These are phyloP conservation scores for Amiota mariae DNA, from an alignment of 2,888 invertebrate genomes.

Conservation along the genomic window DNA sequence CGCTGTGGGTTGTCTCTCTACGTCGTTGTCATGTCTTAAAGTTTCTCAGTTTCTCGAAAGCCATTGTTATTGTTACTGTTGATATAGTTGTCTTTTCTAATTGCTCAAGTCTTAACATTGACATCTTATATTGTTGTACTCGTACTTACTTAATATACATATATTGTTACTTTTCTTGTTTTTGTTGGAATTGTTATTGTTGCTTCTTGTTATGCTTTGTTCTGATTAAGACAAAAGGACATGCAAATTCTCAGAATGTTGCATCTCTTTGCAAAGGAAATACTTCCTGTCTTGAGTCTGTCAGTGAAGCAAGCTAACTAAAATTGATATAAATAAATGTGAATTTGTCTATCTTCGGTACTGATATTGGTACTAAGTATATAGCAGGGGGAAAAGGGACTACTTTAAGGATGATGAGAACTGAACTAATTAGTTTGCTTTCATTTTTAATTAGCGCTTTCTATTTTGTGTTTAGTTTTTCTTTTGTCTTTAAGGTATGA, in stretches of 20 bases:
- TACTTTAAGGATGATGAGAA: slow-evolving; percentile 14
- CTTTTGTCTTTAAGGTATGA: neutral
- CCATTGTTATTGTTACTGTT: slow-evolving; percentile 14
- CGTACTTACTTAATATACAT: neutral
- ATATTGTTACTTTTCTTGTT: slow-evolving; percentile 20
- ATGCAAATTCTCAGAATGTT: slow-evolving; percentile 27
- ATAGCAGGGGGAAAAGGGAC: neutral
- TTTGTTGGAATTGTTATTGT: slow-evolving; percentile 23
- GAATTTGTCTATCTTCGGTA: neutral
- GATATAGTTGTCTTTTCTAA: slow-evolving; percentile 25
- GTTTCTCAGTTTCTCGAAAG: slow-evolving; percentile 6
- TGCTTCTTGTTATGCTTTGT: slow-evolving; percentile 11
- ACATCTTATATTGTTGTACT: slow-evolving; percentile 23
- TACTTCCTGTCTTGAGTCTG: neutral
- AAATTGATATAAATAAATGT: slow-evolving; percentile 1
- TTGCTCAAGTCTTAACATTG: slow-evolving; percentile 30
- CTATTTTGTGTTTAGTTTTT: slow-evolving; percentile 23
- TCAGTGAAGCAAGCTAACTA: slow-evolving; percentile 3
- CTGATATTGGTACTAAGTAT: neutral
- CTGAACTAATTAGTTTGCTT: slow-evolving; percentile 33
- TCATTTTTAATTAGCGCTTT: slow-evolving; percentile 30
- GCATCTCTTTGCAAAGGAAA: neutral
- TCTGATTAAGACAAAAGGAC: slow-evolving; percentile 26
- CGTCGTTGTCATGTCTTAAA: slow-evolving; percentile 36
- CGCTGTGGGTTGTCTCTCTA: slow-evolving; percentile 38